Base-by-base conservation (phyloP, 1,140 invertebrate species). In the Matsumurasca onukii region DNA sequence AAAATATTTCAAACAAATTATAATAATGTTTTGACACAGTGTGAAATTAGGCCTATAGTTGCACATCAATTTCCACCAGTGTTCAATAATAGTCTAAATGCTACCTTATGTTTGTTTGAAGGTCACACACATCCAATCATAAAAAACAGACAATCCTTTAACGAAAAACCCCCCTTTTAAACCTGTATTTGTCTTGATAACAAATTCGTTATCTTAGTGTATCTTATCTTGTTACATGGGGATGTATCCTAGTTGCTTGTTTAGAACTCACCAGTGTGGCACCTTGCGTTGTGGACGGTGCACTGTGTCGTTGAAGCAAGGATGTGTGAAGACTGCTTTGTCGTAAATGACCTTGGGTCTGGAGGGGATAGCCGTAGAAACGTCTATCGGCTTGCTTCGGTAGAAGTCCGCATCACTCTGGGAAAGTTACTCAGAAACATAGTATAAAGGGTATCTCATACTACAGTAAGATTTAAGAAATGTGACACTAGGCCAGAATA, bases 401-500 rank as follows among this genome's bases (percentile, higher is more conserved):
- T 48, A 65, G 34, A 65, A 65, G 29, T 65, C 62, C 27, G 62
- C 62, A 24, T 65, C 34, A 9, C 30, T 65, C 62, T 65, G 22
- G n/a, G 24, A 51, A 51, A 51, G 5, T 9, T 12, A n/a, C n/a
- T n/a, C n/a, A n/a, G n/a, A n/a, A n/a, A n/a, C n/a, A n/a, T n/a
- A n/a, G n/a, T n/a, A n/a, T n/a, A n/a, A n/a, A n/a, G n/a, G n/a
- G n/a, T n/a, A n/a, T n/a, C n/a, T n/a, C n/a, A n/a, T n/a, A n/a
- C n/a, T n/a, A n/a, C n/a, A n/a, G n/a, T n/a, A n/a, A n/a, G n/a
- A n/a, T n/a, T n/a, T n/a, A n/a, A n/a, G n/a, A n/a, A n/a, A n/a
- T n/a, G n/a, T n/a, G n/a, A n/a, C n/a, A n/a, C n/a, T n/a, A n/a
- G n/a, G n/a, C n/a, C n/a, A n/a, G n/a, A n/a, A n/a, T n/a, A n/a